A percentile compares a stretch with the other conserved stretches of the same genome.
phyloP scores from a whole-genome alignment of 2,113 vertebrate genomes.

The Romanogobio albipinnatus region DNA sequence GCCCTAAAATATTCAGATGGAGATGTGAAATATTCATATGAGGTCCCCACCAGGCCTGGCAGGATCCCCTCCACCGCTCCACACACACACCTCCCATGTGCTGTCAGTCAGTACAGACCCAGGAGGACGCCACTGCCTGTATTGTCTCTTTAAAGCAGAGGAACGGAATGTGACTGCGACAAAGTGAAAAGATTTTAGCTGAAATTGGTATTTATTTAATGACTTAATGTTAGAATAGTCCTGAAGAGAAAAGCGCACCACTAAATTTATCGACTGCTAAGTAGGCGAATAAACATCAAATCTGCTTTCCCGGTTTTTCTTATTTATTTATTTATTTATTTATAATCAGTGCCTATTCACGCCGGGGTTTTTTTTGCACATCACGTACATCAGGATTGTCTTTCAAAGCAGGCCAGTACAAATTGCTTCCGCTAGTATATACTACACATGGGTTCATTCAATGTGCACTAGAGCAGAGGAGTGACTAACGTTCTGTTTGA shows the following conservation, averaged over 20 bases:
- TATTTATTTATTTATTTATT: not conserved
- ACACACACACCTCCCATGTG: slow-evolving; percentile 12
- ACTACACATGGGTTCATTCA: slow-evolving; percentile 42
- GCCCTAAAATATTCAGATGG: slow-evolving; percentile 97
- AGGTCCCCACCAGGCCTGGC: slow-evolving; percentile 77
- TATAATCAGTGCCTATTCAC: not conserved
- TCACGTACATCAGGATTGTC: slow-evolving; percentile 4
- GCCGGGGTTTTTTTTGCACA: not conserved
- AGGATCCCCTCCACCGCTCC: slow-evolving; percentile 48
- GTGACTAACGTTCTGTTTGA: slow-evolving; percentile 37
- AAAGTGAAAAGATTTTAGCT: not conserved
- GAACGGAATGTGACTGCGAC: not conserved
- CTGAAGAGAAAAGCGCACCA: not conserved
- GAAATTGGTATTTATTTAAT: slow-evolving; percentile 16
- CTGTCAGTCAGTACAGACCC: slow-evolving; percentile 44
- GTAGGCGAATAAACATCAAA: slow-evolving; percentile 1
- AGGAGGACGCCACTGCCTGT: slow-evolving; percentile 13
- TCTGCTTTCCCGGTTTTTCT: not conserved
- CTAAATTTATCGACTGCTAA: not conserved
- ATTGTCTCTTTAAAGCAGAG: slow-evolving; percentile 16
- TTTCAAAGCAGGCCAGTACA: slow-evolving; percentile 23
- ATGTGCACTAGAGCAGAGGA: slow-evolving; percentile 27
- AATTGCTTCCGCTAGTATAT: slow-evolving; percentile 43
- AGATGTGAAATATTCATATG: slow-evolving; percentile 98
- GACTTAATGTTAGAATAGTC: not conserved